phyloP scores from a whole-genome alignment of 2,888 invertebrate species.

The Allacma fusca region DNA sequence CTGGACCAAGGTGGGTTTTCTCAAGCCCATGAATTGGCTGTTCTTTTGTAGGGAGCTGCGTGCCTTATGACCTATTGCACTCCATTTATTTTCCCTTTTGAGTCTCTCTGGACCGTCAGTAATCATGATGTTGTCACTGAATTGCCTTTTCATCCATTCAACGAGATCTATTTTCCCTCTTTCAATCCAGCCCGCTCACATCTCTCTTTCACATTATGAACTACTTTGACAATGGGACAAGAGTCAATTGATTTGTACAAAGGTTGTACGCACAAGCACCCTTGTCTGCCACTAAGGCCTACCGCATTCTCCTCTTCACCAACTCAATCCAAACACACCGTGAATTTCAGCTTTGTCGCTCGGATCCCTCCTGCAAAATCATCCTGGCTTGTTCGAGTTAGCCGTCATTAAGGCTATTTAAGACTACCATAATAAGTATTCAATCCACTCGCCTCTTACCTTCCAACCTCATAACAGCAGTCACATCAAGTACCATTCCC shows the following conservation, averaged over 20 bases:
- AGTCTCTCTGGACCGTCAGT: slow-evolving; percentile 34
- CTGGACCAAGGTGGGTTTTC: neutral
- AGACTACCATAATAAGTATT: too few relatives aligned
- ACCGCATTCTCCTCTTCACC: slow-evolving; percentile 25
- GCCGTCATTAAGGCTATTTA: too few relatives aligned
- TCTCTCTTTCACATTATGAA: neutral
- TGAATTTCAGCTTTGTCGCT: slow-evolving; percentile 18
- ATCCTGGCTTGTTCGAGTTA: neutral
- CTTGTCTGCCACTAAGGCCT: neutral
- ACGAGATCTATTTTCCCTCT: slow-evolving; percentile 1
- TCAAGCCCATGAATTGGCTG: slow-evolving; percentile 38
- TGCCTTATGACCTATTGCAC: slow-evolving; percentile 40
- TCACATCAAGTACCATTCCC: too few relatives aligned
- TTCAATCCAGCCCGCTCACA: neutral
- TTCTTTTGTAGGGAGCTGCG: slow-evolving; percentile 38
- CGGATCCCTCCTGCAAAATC: neutral
- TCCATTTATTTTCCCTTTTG: slow-evolving; percentile 32
- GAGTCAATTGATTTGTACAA: slow-evolving; percentile 39
- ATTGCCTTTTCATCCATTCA: slow-evolving; percentile 31
- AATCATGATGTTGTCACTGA: slow-evolving; percentile 33
- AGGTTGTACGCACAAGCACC: slow-evolving; percentile 14
- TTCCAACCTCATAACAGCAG: too few relatives aligned
- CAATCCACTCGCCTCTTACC: too few relatives aligned
- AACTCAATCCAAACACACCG: neutral
- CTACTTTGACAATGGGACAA: slow-evolving; percentile 28